A percentile compares a stretch with the other conserved stretches of the same genome.
These are phyloP conservation scores for Oligia latruncula DNA, from an alignment of 2,888 invertebrate species.

Conservation along the genomic window DNA sequence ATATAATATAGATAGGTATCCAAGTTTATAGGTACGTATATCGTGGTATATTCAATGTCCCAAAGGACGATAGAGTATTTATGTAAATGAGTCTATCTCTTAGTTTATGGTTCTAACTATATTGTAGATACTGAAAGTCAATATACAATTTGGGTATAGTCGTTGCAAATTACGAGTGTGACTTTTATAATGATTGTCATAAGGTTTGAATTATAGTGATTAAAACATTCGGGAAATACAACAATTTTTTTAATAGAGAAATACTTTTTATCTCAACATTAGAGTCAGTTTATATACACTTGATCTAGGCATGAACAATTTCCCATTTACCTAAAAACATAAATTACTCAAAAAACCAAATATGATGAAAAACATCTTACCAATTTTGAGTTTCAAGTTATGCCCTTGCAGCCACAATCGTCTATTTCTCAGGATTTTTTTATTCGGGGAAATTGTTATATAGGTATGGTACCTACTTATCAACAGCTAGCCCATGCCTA, in stretches of 20 bases:
- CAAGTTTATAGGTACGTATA: constrained; percentile 19
- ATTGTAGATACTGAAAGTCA: not conserved
- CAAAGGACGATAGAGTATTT: constrained; percentile 12
- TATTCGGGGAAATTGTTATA: not conserved
- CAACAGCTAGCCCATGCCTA: too few relatives aligned
- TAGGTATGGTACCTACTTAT: too few relatives aligned
- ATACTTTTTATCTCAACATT: not conserved
- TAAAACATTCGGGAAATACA: not conserved
- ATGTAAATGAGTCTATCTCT: constrained; percentile 21
- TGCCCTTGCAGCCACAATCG: too few relatives aligned
- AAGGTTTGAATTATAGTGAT: not conserved
- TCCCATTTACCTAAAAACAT: not conserved
- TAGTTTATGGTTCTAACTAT: not conserved
- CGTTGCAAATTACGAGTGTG: not conserved
- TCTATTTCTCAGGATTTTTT: not conserved
- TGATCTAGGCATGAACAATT: not conserved
- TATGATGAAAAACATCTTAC: not conserved
- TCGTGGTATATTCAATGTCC: constrained; percentile 6
- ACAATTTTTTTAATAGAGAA: not conserved
- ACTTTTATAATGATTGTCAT: not conserved
- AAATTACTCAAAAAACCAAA: too few relatives aligned
- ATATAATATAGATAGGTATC: constrained; percentile 14
- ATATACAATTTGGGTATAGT: not conserved
- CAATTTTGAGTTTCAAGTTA: not conserved
- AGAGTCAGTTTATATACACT: not conserved